Evolutionary conservation across 2,797 vertebrate species (phyloP).

Genomic region (Cynopterus sphinx): DNA sequence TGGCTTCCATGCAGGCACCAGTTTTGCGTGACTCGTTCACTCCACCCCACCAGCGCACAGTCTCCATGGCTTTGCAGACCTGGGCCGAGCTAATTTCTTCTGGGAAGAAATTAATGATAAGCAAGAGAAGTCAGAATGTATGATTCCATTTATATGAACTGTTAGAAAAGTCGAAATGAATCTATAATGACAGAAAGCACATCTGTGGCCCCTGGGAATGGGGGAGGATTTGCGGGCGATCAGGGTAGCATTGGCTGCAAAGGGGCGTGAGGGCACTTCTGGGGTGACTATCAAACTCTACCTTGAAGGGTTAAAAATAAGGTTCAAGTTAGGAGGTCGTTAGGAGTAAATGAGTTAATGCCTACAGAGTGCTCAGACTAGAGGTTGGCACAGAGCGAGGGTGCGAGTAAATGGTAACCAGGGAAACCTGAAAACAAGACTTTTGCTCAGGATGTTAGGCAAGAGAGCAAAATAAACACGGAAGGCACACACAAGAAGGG

Average conservation of each 20-base stretch:
- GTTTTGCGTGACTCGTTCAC: not conserved
- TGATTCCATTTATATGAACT: not conserved
- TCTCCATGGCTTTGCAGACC: not conserved
- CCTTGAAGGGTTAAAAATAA: conserved; percentile 57
- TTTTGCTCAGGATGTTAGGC: conserved; percentile 33
- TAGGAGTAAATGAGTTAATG: conserved; percentile 53
- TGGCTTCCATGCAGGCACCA: no score
- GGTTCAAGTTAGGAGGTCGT: not conserved
- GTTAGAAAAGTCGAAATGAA: not conserved
- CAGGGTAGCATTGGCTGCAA: accelerated
- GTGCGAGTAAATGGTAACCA: conserved; percentile 60
- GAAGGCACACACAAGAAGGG: accelerated
- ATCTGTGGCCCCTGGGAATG: not conserved
- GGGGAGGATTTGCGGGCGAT: not conserved
- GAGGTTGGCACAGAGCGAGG: conserved; percentile 16
- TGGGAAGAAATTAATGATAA: not conserved
- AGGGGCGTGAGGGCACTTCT: not conserved
- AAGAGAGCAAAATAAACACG: conserved; percentile 21
- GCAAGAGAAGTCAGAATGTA: not conserved
- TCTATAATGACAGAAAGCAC: not conserved
- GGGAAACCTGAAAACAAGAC: conserved; percentile 66
- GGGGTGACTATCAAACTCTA: not conserved
- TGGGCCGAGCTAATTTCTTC: no score
- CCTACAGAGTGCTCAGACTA: not conserved
- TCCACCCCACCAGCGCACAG: not conserved